Evolutionary conservation across 2,888 invertebrate species (phyloP), one percentile per base, ranked within the genome.

Genomic region (Orthosia incerta): DNA sequence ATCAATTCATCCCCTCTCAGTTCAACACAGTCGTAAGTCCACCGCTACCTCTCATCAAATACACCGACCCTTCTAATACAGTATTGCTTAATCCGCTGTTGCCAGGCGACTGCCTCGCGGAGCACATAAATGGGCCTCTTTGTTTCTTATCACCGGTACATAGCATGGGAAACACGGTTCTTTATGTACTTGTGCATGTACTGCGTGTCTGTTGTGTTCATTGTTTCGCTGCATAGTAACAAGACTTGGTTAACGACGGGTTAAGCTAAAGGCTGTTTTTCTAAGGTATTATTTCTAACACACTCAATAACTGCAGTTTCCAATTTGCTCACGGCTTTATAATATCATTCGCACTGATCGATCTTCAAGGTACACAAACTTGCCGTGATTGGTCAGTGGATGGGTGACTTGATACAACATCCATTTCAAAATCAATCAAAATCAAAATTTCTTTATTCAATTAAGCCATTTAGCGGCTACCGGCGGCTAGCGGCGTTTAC

Each of bases 41-140:
- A 46, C 60, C 78, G 85, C 85, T 48, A 4, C 39, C 53, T 55
- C 63, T 16, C 45, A 1, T 74, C 5, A 4, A 45, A n/a, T 5
- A 5, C 31, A 15, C 70, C 23, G 20, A 3, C 13, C 20, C 60
- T 62, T 48, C 48, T 67, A 73, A 76, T 75, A 72, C 74, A 74
- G 85, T 82, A 85, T 86, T 86, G 83, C 87, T 80, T 75, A 83
- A 83, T 82, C 80, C 81, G 76, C 76, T 80, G 88, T 86, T 85
- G 84, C 83, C 79, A 86, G 79, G 82, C 87, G 88, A 80, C 80
- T 86, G 80, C 67, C 78, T 77, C 81, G 79, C 74, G 62, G 74
- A 48, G 76, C 87, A 74, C 80, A 77, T 69, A 75, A 85, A 87
- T 76, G 83, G 66, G 64, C 70, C 79, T 83, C 86, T 85, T 87